A percentile compares a stretch with the other conserved stretches of the same genome.
phyloP scores from a whole-genome alignment of 35 echinoderm and acorn worm genomes.

The Stichopus chloronotus region DNA sequence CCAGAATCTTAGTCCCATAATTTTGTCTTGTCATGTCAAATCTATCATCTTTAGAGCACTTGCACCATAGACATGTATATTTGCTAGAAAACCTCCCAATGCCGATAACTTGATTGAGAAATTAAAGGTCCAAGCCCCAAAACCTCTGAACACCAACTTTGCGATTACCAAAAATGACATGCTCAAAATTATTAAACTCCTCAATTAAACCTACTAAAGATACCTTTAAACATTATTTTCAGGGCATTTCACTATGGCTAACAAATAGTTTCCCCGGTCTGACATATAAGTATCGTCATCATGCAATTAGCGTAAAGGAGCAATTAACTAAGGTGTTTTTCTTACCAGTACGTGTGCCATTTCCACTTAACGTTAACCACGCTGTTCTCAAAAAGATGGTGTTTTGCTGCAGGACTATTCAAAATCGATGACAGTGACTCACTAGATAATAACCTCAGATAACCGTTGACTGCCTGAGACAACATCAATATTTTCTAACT shows the following conservation, averaged over 20 bases:
- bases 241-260: neutral
- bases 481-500: slow-evolving; percentile 3
- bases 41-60: slow-evolving; percentile 5
- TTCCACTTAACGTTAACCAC: neutral
- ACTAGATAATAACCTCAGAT: neutral
- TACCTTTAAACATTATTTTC: slow-evolving; percentile 53
- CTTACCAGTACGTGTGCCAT: slow-evolving; percentile 13
- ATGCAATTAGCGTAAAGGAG: slow-evolving; percentile 6
- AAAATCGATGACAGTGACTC: neutral
- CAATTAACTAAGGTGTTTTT: neutral
- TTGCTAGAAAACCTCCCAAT: slow-evolving; percentile 41
- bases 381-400: neutral
- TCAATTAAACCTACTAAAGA: neutral
- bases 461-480: neutral
- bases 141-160: neutral
- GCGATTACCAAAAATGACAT: neutral
- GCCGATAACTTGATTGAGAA: slow-evolving; percentile 47
- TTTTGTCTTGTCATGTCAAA: neutral
- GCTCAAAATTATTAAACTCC: neutral
- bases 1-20: slow-evolving; percentile 14
- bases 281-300: neutral
- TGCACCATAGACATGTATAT: slow-evolving; percentile 56
- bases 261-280: neutral
- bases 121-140: slow-evolving; percentile 51
- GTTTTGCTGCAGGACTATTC: neutral